Percentiles rank a stretch among this genome's conserved stretches.
Conservation (phyloP, 1,140 invertebrate genomes). For the Holcopasites calliopsidis region DNA sequence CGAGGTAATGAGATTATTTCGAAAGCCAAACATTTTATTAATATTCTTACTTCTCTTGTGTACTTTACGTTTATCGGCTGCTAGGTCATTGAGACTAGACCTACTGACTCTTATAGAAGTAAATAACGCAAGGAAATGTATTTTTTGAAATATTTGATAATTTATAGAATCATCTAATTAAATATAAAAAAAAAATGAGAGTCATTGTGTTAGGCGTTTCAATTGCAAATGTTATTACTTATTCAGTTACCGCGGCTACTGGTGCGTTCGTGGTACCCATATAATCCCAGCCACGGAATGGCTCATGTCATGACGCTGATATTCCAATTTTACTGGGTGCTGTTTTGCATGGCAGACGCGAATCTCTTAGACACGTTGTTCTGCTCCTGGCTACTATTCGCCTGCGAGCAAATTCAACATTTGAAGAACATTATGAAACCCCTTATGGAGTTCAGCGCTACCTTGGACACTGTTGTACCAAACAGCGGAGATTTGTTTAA, state of each 20-base stretch:
- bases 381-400: slow-evolving; percentile 90
- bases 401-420: slow-evolving; percentile 91
- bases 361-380: slow-evolving; percentile 89
- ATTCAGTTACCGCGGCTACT: slow-evolving; percentile 84
- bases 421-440: slow-evolving; percentile 91
- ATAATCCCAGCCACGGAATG: slow-evolving; percentile 84
- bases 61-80: too few species aligned
- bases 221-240: background rate
- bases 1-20: slow-evolving; percentile 72
- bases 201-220: too few species aligned
- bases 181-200: too few species aligned
- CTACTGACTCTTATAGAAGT: too few species aligned
- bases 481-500: slow-evolving; percentile 89
- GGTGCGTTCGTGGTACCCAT: slow-evolving; percentile 88
- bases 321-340: slow-evolving; percentile 88
- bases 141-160: too few species aligned
- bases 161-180: too few species aligned
- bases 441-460: slow-evolving; percentile 89
- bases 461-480: slow-evolving; percentile 88
- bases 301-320: slow-evolving; percentile 84
- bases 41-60: too few species aligned
- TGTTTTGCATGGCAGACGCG: slow-evolving; percentile 85
- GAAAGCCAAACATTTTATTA: too few species aligned
- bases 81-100: too few species aligned
- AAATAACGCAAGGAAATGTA: too few species aligned